Percentiles rank a stretch among this genome's conserved stretches.
phyloP scores from a whole-genome alignment of 2,797 vertebrate genomes.

The Lacerta bilineata region DNA sequence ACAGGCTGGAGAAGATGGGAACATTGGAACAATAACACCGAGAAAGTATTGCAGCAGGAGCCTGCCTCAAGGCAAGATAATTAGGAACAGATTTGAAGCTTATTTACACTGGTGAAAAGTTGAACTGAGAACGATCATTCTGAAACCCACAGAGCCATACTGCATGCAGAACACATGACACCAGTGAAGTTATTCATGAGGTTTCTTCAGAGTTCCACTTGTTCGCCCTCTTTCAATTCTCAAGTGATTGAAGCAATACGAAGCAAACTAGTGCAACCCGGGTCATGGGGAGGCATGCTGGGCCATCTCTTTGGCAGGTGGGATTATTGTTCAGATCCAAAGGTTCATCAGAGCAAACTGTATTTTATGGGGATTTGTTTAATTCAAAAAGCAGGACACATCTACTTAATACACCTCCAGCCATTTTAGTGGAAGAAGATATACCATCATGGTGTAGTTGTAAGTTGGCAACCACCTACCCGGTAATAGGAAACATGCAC shows the following conservation, averaged over 20 bases:
- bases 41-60: background rate
- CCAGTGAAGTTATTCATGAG: background rate
- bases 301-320: background rate
- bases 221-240: background rate
- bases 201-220: background rate
- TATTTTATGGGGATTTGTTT: background rate
- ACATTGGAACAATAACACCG: background rate
- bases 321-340: background rate
- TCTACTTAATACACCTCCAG: no score
- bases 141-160: background rate
- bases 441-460: background rate
- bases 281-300: background rate
- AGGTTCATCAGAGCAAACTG: background rate
- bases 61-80: constrained; percentile 16
- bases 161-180: background rate
- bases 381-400: no score
- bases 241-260: background rate
- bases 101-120: constrained; percentile 7
- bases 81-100: constrained; percentile 24
- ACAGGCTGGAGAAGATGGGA: constrained; percentile 11
- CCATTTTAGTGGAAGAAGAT: background rate
- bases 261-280: background rate
- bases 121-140: background rate
- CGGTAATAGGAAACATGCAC: background rate
- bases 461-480: no score